Conservation (phyloP, 2,797 vertebrate species). For the Aphelocoma californica region DNA sequence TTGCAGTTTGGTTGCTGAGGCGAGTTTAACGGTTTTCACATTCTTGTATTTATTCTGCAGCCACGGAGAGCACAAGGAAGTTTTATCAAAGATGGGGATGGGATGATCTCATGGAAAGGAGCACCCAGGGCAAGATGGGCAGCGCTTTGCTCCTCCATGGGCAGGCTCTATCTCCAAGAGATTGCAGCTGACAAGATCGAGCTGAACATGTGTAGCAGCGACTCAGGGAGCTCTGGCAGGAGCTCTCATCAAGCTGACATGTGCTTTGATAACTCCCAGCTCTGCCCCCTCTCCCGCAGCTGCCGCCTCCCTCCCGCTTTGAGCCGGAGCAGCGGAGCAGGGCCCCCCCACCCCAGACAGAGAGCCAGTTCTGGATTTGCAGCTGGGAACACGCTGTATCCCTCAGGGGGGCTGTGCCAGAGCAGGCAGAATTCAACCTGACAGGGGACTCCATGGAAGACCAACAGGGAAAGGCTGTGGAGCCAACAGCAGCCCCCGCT, state of each 20-base stretch:
- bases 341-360: fast-evolving
- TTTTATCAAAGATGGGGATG: background rate
- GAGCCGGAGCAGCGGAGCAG: fast-evolving
- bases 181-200: background rate
- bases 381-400: background rate
- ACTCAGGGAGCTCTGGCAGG: conserved; percentile 13
- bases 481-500: background rate
- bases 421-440: background rate
- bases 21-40: background rate
- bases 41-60: background rate
- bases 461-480: background rate
- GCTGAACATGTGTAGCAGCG: background rate
- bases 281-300: conserved; percentile 4
- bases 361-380: background rate
- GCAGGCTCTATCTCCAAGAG: background rate
- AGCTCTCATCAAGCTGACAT: background rate
- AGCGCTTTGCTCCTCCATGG: background rate
- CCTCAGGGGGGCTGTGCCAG: background rate
- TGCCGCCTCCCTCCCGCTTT: background rate
- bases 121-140: background rate
- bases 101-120: background rate
- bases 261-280: background rate
- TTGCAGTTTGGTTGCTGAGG: background rate
- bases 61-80: background rate
- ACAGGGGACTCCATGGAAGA: background rate